Conservation (phyloP, 1,140 invertebrate species). For the Oryzaephilus surinamensis region DNA sequence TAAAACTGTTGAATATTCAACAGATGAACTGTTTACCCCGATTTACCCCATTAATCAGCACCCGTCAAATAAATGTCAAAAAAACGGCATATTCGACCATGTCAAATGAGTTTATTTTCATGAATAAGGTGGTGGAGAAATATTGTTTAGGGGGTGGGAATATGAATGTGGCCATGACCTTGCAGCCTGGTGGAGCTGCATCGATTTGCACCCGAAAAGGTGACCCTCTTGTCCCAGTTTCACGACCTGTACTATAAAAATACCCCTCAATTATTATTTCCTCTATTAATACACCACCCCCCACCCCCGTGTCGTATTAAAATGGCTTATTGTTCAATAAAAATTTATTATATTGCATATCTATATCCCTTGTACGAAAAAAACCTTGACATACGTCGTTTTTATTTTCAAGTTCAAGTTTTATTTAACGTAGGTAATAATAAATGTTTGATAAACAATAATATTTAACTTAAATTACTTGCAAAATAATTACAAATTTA, state of each 20-base stretch:
- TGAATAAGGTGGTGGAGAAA: constrained; percentile 4
- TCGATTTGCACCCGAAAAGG: constrained; percentile 16
- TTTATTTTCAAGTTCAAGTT: too few species aligned
- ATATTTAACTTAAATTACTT: too few species aligned
- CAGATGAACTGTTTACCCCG: constrained; percentile 1
- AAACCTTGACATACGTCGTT: too few species aligned
- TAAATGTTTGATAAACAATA: too few species aligned
- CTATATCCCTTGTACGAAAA: too few species aligned
- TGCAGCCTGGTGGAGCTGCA: constrained; percentile 18
- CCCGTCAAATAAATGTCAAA: not conserved
- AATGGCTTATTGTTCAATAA: not conserved
- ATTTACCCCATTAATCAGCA: not conserved
- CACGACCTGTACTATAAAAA: not conserved
- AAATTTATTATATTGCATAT: too few species aligned
- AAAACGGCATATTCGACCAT: not conserved
- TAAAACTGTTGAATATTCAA: not conserved
- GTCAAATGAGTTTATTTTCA: constrained; percentile 5
- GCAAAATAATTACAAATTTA: too few species aligned
- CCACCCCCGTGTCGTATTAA: constrained; percentile 1
- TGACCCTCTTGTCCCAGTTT: constrained; percentile 16
- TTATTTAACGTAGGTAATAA: too few species aligned
- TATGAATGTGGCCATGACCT: constrained; percentile 18
- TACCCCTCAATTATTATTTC: constrained; percentile 4
- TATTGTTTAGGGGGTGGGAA: constrained; percentile 2
- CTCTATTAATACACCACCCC: not conserved